Evolutionary conservation across 2,113 vertebrate species (phyloP), one percentile per base, ranked within the genome.

Genomic region (Prolemur simus): DNA sequence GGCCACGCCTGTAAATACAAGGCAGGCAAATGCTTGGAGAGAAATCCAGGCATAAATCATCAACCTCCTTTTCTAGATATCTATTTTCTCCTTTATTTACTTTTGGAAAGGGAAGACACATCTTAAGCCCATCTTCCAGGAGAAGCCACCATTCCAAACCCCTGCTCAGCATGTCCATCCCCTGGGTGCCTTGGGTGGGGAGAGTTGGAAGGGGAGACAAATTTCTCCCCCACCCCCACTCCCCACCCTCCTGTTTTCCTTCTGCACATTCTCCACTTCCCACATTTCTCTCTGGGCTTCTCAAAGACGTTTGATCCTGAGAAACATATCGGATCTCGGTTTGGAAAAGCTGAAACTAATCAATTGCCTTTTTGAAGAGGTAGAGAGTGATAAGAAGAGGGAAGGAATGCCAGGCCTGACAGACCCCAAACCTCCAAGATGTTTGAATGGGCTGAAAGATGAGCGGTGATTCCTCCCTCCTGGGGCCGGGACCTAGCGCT

Each of bases 331-430:
- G 45, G 92, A 97, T 98, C 98, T 98, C 98, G 74, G 96, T 96
- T 97, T 97, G 98, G 96, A 98, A 97, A 98, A 98, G 97, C 98
- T 98, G 98, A 98, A 98, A 98, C 98, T 98, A 98, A 99, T 98
- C 98, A 98, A 98, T 98, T 98, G 96, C 97, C 97, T 98, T 97
- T 98, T 96, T 98, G 98, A 98, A 97, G 98, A 98, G 97, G 93
- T 88, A 98, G 96, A 89, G 97, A 49, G 97, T 97, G 96, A 98
- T 96, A 84, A 98, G 96, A 94, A 88, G 69, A 77, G 71, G 11
- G 5, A 69, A 97, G 94, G 92, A 97, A 96, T 97, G 87, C 81
- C 95, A 56, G 89, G 73, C 64, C 96, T 97, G 97, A 96, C 96
- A 97, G 96, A 90, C 91, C 76, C 94, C 68, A 93, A 97, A 89